Evolutionary conservation across 2,888 invertebrate species (phyloP), one percentile per base, ranked within the genome.

Genomic region (Euproctis similis): DNA sequence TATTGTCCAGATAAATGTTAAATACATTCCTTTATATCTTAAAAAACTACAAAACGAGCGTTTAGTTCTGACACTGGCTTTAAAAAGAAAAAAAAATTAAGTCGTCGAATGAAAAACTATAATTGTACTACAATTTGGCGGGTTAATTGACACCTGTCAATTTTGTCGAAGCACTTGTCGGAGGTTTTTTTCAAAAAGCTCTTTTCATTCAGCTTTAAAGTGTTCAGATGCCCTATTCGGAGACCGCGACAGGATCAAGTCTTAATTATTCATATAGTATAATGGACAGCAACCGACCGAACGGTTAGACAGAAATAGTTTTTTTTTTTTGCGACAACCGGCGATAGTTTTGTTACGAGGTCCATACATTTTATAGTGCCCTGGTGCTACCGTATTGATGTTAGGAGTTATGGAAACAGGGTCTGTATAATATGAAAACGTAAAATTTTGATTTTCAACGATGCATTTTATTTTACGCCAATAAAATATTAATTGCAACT

Each of bases 261-360:
- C 55, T 82, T 68, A 81, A 82, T 75, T 77, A 82, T 82, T 76
- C 80, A 82, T 59, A 70, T 69, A n/a, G 65, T 62, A 64, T 78
- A 81, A 81, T 78, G 76, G 81, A 74, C 71, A 67, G 59, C 48
- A 45, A 46, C 34, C 52, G 56, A 59, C 51, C 56, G 48, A 47
- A 55, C 58, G 59, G 64, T 64, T 56, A 56, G 47, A 46, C 56
- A 26, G 44, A 64, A 73, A 75, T 72, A 74, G 76, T 70, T 70
- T 69, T 63, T n/a, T n/a, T n/a, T n/a, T n/a, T 61, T 57, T 38
- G 42, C 35, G 36, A 47, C 48, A 44, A 33, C 24, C 34, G 40
- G 44, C n/a, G n/a, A 40, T 24, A 30, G 34, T 19, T 34, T 34
- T 34, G 30, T 41, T 34, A 39, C 16, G 28, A 40, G 35, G 37